Conservation (phyloP, 2,888 invertebrate species). For the Lepidocyrtinus sp. region DNA sequence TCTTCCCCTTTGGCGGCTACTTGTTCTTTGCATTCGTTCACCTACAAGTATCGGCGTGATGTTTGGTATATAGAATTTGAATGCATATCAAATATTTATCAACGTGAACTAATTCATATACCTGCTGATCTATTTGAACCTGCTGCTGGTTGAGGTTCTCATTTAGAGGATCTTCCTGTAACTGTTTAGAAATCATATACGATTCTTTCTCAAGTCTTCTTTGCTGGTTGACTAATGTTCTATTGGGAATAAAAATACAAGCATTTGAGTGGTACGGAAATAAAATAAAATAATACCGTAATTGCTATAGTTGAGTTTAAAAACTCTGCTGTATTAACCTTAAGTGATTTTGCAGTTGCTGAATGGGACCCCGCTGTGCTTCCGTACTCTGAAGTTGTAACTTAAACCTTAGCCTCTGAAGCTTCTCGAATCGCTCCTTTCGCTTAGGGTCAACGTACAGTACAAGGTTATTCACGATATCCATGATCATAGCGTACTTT, state of each 20-base stretch:
- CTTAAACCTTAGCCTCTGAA: conserved; percentile 95
- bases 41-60: too few relatives aligned
- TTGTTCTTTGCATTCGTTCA: conserved; percentile 91
- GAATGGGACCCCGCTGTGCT: conserved; percentile 93
- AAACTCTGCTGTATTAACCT: conserved; percentile 9
- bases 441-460: conserved; percentile 97
- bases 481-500: conserved; percentile 95
- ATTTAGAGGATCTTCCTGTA: conserved; percentile 77
- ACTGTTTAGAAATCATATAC: conserved; percentile 86
- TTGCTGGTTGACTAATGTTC: conserved; percentile 82
- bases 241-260: conserved; percentile 64
- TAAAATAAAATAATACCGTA: background rate
- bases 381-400: conserved; percentile 91
- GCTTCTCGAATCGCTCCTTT: conserved; percentile 89
- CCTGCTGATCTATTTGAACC: conserved; percentile 81
- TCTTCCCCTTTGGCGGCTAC: conserved; percentile 92
- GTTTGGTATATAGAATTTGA: too few relatives aligned
- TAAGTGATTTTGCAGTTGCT: conserved; percentile 88
- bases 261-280: background rate
- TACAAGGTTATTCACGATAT: conserved; percentile 97
- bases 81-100: background rate
- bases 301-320: background rate
- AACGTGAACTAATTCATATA: too few relatives aligned
- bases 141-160: conserved; percentile 78
- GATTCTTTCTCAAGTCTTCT: conserved; percentile 91